Evolutionary conservation across 2,888 invertebrate genomes (phyloP).

Genomic region (Prenolepis imparis): DNA sequence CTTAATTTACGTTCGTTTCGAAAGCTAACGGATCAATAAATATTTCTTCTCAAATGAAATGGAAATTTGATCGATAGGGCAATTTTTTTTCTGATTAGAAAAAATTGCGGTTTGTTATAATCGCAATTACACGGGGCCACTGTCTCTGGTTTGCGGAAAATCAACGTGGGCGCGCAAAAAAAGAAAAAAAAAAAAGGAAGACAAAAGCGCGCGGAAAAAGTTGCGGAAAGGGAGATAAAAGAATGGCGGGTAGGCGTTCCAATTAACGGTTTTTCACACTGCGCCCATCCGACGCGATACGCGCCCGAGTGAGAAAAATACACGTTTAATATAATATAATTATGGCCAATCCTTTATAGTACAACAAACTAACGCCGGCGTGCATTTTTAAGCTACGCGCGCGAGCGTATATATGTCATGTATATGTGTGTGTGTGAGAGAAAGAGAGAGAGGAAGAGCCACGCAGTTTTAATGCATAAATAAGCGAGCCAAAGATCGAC

Average conservation of each 20-base stretch:
- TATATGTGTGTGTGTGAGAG: too few relatives aligned
- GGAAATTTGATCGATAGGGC: not conserved
- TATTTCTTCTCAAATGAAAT: not conserved
- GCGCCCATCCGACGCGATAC: not conserved
- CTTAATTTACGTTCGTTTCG: constrained; percentile 21
- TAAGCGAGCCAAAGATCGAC: not conserved
- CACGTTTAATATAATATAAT: constrained; percentile 50
- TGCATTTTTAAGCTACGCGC: not conserved
- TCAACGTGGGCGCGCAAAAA: not conserved
- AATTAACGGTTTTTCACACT: constrained; percentile 48
- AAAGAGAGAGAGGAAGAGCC: too few relatives aligned
- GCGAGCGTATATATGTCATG: too few relatives aligned
- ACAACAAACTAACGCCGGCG: not conserved
- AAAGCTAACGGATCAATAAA: constrained; percentile 23
- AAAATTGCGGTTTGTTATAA: constrained; percentile 32
- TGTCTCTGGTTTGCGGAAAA: constrained; percentile 24
- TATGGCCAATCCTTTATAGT: constrained; percentile 12
- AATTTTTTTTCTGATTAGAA: constrained; percentile 12
- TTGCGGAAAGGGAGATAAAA: constrained; percentile 19
- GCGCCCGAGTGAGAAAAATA: constrained; percentile 21
- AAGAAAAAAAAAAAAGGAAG: too few relatives aligned
- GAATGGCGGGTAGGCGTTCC: constrained; percentile 32
- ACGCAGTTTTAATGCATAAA: not conserved
- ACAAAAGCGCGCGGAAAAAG: not conserved
- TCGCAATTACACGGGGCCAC: constrained; percentile 12